phyloP scores from a whole-genome alignment of 2,888 invertebrate species.

The Acronicta leporina region DNA sequence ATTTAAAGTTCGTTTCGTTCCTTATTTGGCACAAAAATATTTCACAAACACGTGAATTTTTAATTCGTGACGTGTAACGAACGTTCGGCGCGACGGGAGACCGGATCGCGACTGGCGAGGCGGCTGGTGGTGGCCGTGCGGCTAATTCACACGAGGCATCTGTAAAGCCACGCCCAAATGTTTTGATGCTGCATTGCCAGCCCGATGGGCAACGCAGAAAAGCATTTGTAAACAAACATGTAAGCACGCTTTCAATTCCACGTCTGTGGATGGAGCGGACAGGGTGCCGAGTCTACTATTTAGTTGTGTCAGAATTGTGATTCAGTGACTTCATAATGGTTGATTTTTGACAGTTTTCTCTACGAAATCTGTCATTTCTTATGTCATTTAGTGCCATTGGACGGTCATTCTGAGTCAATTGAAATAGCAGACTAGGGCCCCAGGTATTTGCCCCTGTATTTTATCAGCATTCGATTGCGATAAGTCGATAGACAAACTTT shows the following conservation, averaged over 20 bases:
- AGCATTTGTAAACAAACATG: slow-evolving; percentile 52
- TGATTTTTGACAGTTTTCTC: too few species aligned
- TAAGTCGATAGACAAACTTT: not conserved
- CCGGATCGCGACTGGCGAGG: slow-evolving; percentile 49
- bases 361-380: too few species aligned
- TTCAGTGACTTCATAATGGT: too few species aligned
- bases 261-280: slow-evolving; percentile 7
- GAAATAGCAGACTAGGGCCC: too few species aligned
- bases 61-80: slow-evolving; percentile 22
- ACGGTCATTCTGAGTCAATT: too few species aligned
- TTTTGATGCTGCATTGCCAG: slow-evolving; percentile 67
- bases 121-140: slow-evolving; percentile 44
- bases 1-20: slow-evolving; percentile 28
- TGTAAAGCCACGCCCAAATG: slow-evolving; percentile 77
- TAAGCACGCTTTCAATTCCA: slow-evolving; percentile 22
- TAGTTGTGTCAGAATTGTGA: too few species aligned
- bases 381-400: too few species aligned
- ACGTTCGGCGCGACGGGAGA: slow-evolving; percentile 44
- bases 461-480: slow-evolving; percentile 3
- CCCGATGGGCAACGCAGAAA: slow-evolving; percentile 50
- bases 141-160: slow-evolving; percentile 47
- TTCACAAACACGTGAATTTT: slow-evolving; percentile 41
- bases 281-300: too few species aligned
- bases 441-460: slow-evolving; percentile 1
- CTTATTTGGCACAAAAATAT: slow-evolving; percentile 38